Evolutionary conservation across 2,888 invertebrate genomes (phyloP), one percentile per base, ranked within the genome.

Genomic region (Hydrotaea diabolus): DNA sequence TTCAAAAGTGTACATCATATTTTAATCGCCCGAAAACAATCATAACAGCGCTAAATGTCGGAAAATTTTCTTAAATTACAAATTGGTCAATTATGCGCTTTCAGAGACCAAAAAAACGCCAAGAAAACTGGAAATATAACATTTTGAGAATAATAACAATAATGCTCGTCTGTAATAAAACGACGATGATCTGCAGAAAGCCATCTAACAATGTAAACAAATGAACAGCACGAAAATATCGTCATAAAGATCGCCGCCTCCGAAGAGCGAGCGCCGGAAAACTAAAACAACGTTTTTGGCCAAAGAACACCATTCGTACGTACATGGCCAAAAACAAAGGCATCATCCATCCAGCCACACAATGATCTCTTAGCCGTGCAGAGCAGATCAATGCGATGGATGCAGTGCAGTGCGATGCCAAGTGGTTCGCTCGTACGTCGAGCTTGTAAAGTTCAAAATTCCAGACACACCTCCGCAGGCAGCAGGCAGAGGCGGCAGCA

Each of bases 391-490:
- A 55, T 66, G 71, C 59, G 73, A 64, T 69, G 13, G 73, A 57
- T 66, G 64, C 76, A 83, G 55, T 31, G 31, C 31, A 31, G 7
- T 31, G 31, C 31, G 31, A 7, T 31, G 31, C 31, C 31, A 31
- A 31, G 31, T 31, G 31, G 31, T 31, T 31, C 31, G 31, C 36
- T 66, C 26, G 73, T 62, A 82, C 46, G 57, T 79, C 76, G 75
- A 83, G 76, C 73, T 83, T 81, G 79, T 83, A 83, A 86, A 83
- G 85, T 83, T 83, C 80, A 86, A 82, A 86, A 86, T 86, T 86
- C 83, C 86, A 86, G 86, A 86, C 86, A 86, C 86, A 81, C 86
- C 86, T 86, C 81, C 74, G 74, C 43, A 62, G 71, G 76, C 84
- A 82, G 80, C n/a, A n/a, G 80, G 39, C 39, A 82, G 80, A 83